Conservation (phyloP, 2,113 vertebrate species). For the Phycodurus eques region DNA sequence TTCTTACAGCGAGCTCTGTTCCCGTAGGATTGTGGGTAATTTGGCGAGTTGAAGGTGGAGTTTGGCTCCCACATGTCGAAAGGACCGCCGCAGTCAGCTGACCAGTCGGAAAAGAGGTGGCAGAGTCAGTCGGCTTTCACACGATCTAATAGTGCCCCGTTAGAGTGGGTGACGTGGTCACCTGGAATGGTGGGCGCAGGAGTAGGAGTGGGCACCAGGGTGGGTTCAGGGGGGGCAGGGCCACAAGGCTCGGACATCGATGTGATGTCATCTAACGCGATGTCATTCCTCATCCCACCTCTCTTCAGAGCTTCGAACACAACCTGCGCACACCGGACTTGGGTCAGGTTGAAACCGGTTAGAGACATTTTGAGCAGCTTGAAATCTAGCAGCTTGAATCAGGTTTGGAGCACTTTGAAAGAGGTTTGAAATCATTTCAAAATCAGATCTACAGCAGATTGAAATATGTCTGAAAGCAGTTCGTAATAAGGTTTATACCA, state of each 20-base stretch:
- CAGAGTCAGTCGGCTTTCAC: background rate
- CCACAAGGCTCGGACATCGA: conserved; percentile 76
- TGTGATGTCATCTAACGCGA: conserved; percentile 86
- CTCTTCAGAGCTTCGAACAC: conserved; percentile 80
- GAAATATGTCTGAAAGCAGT: too few relatives aligned
- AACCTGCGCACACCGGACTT: conserved; percentile 69
- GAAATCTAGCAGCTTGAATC: background rate
- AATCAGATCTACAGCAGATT: too few relatives aligned
- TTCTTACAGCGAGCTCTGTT: conserved; percentile 83
- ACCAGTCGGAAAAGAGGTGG: conserved; percentile 28
- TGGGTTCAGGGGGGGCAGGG: conserved; percentile 77
- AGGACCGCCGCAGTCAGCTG: conserved; percentile 89
- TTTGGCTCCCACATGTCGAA: conserved; percentile 86
- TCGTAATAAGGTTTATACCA: too few relatives aligned
- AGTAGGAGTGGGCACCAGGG: conserved; percentile 68
- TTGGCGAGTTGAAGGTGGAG: conserved; percentile 81
- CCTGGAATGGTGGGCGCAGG: conserved; percentile 70
- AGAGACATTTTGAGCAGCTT: background rate
- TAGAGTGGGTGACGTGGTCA: background rate
- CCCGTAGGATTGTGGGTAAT: conserved; percentile 83
- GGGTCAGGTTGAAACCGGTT: background rate
- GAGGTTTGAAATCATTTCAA: too few relatives aligned
- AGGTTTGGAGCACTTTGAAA: background rate
- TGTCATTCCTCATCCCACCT: conserved; percentile 64
- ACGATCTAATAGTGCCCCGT: background rate